Evolutionary conservation across 2,797 vertebrate genomes (phyloP).

Genomic region (Paramormyrops hopkinsi): DNA sequence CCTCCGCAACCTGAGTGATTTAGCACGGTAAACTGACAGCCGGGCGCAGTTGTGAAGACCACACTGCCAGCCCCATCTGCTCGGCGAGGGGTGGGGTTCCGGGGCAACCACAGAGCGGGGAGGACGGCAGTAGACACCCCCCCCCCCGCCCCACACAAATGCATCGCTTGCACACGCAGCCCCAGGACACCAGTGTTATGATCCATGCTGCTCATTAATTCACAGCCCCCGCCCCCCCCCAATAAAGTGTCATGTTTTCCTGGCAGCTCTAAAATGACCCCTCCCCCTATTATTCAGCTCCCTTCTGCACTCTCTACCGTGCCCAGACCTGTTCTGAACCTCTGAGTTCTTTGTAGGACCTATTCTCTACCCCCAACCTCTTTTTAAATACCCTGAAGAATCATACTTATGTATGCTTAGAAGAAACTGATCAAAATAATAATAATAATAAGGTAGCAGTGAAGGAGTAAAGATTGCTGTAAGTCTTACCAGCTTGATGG

Average conservation of each 20-base stretch:
- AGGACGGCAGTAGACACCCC: neutral
- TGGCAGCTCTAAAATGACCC: conserved; percentile 52
- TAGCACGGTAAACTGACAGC: neutral
- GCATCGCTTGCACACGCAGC: neutral
- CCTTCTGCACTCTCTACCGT: neutral
- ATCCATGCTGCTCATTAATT: conserved; percentile 20
- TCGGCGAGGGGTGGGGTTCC: neutral
- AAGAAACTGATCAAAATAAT: neutral
- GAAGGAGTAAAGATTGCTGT: neutral
- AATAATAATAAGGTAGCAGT: neutral
- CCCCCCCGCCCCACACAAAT: neutral
- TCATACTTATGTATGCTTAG: neutral
- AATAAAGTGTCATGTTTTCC: conserved; percentile 56
- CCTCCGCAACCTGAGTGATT: neutral
- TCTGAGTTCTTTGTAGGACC: neutral
- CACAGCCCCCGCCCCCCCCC: neutral
- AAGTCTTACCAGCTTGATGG: conserved; percentile 57
- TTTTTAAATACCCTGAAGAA: neutral
- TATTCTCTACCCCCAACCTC: neutral
- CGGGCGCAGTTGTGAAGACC: neutral
- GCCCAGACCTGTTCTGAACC: neutral
- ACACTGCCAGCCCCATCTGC: neutral
- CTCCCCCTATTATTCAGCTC: neutral
- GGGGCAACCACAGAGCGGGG: neutral
- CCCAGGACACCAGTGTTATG: conserved; percentile 13